These are phyloP conservation scores for Furnarius figulus DNA, from an alignment of 2,113 vertebrate species.

Conservation along the genomic window DNA sequence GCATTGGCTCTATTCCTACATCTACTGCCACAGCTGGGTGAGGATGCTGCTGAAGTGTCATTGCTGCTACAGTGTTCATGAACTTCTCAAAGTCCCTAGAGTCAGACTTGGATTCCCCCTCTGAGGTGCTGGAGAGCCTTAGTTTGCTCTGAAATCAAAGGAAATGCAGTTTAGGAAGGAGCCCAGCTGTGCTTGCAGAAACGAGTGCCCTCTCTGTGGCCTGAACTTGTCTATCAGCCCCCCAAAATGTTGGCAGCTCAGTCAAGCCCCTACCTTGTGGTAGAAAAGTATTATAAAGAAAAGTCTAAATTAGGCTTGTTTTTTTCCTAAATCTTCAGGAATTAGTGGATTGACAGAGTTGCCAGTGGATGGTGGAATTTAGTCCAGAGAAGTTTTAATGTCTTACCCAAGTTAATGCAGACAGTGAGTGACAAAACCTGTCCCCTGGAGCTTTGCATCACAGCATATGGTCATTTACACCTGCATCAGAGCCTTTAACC, in stretches of 20 bases:
- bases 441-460: background rate
- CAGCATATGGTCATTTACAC: fast-evolving
- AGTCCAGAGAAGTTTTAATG: background rate
- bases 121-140: background rate
- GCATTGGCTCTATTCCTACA: background rate
- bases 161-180: background rate
- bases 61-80: background rate
- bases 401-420: background rate
- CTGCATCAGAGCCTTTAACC: background rate
- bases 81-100: background rate
- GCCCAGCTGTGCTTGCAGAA: background rate
- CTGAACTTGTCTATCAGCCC: background rate
- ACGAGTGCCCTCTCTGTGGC: background rate
- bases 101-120: background rate
- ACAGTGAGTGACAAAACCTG: background rate
- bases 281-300: background rate
- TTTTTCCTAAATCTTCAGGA: background rate
- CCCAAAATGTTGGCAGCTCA: background rate
- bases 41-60: background rate
- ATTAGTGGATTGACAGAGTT: background rate
- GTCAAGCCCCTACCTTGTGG: background rate
- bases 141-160: background rate
- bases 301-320: background rate
- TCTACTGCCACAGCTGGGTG: background rate
- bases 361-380: background rate